Percentiles rank a stretch among this genome's conserved stretches.
Evolutionary conservation across 2,888 invertebrate genomes (phyloP).

Genomic region (Synergus gifuensis): DNA sequence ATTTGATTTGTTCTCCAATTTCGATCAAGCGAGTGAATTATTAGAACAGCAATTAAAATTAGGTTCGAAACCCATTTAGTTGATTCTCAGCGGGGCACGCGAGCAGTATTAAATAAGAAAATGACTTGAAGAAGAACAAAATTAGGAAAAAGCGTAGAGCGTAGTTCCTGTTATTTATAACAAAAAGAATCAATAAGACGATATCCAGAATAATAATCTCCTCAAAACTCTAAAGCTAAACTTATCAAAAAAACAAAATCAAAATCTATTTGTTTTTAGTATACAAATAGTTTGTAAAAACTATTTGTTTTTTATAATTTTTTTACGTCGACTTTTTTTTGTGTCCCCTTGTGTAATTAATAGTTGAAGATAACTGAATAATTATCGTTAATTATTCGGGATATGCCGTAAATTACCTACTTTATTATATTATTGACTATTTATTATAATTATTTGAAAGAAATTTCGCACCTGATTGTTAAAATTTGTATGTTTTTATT

Average conservation of each 20-base stretch:
- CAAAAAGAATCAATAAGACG: background rate
- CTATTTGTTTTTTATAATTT: background rate
- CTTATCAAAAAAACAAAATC: background rate
- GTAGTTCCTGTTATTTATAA: background rate
- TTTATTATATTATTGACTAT: slow-evolving; percentile 32
- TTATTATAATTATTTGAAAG: slow-evolving; percentile 35
- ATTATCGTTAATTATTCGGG: slow-evolving; percentile 13
- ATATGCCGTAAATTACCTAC: background rate
- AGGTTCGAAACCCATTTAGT: slow-evolving; percentile 15
- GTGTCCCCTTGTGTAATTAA: slow-evolving; percentile 7
- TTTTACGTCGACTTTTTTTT: background rate
- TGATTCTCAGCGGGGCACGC: slow-evolving; percentile 25
- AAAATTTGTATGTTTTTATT: slow-evolving; percentile 27
- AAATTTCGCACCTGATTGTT: slow-evolving; percentile 6
- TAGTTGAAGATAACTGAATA: slow-evolving; percentile 33
- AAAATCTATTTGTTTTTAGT: background rate
- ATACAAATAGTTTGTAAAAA: background rate
- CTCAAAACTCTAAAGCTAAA: background rate
- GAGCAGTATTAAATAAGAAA: slow-evolving; percentile 19
- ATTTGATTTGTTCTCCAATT: background rate
- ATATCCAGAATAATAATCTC: slow-evolving; percentile 9
- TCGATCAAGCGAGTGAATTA: slow-evolving; percentile 36
- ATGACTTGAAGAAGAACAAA: background rate
- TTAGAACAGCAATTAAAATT: slow-evolving; percentile 1
- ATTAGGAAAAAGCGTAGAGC: background rate